Evolutionary conservation across 2,888 invertebrate species (phyloP).

Genomic region (Steinernema carpocapsae): DNA sequence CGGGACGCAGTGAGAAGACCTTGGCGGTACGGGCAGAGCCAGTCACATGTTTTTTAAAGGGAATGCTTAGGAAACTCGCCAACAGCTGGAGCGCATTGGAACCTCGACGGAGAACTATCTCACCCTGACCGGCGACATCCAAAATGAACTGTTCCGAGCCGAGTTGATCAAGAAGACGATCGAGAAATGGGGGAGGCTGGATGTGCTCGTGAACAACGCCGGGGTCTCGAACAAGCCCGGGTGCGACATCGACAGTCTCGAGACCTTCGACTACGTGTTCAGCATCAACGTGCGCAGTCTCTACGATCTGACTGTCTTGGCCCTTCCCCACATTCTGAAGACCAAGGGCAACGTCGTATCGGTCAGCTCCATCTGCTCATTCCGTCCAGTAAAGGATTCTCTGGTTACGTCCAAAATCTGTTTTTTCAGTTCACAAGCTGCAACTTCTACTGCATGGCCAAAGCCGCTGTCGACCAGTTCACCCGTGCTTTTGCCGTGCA

Average conservation of each 20-base stretch:
- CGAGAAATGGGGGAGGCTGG: constrained; percentile 25
- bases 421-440: not conserved
- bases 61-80: constrained; percentile 15
- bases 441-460: constrained; percentile 30
- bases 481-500: not conserved
- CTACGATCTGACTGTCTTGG: not conserved
- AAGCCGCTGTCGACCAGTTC: constrained; percentile 24
- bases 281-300: constrained; percentile 35
- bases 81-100: constrained; percentile 6
- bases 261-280: constrained; percentile 28
- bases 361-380: constrained; percentile 28
- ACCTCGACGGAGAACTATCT: not conserved
- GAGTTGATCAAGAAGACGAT: constrained; percentile 16
- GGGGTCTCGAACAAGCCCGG: constrained; percentile 10
- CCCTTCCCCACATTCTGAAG: constrained; percentile 30
- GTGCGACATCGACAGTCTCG: constrained; percentile 4
- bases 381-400: constrained; percentile 3
- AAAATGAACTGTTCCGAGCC: not conserved
- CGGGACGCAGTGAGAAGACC: constrained; percentile 22
- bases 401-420: too few relatives aligned
- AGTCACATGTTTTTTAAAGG: not conserved
- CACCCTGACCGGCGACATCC: not conserved
- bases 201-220: constrained; percentile 33
- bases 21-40: not conserved
- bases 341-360: constrained; percentile 33